phyloP scores from a whole-genome alignment of 1,140 invertebrate genomes.

The Tachypleus tridentatus region DNA sequence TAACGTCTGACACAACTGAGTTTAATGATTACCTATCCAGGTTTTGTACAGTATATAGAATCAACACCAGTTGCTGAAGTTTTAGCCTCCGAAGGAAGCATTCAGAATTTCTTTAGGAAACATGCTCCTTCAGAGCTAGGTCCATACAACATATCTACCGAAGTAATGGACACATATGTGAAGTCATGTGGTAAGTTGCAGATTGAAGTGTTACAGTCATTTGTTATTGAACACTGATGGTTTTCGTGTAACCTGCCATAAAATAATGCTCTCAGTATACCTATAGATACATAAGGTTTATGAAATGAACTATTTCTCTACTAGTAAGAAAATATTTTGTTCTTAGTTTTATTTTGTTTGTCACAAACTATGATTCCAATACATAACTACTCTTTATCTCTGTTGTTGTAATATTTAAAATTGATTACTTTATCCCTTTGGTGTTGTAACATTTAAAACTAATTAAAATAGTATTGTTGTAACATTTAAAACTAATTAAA shows the following conservation, averaged over 20 bases:
- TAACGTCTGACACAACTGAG: too few species aligned
- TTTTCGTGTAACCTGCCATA: background rate
- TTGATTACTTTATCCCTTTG: too few species aligned
- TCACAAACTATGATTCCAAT: too few species aligned
- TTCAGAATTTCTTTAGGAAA: constrained; percentile 81
- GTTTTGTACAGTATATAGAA: constrained; percentile 94
- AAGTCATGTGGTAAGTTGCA: constrained; percentile 67
- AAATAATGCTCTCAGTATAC: background rate
- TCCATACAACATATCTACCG: constrained; percentile 77
- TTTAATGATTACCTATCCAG: constrained; percentile 27
- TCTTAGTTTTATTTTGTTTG: too few species aligned
- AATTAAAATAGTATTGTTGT: too few species aligned
- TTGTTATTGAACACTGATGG: background rate
- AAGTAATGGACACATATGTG: constrained; percentile 97
- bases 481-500: too few species aligned
- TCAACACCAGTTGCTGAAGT: constrained; percentile 87
- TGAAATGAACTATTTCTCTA: background rate
- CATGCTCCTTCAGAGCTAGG: constrained; percentile 74
- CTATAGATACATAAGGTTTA: background rate
- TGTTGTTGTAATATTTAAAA: too few species aligned
- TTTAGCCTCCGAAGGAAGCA: constrained; percentile 67
- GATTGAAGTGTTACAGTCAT: background rate
- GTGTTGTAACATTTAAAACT: too few species aligned
- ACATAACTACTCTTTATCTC: too few species aligned
- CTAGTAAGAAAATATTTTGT: too few species aligned